A percentile compares a stretch with the other conserved stretches of the same genome.
Evolutionary conservation across 2,888 invertebrate genomes (phyloP).

Genomic region (Rotaria macrura): DNA sequence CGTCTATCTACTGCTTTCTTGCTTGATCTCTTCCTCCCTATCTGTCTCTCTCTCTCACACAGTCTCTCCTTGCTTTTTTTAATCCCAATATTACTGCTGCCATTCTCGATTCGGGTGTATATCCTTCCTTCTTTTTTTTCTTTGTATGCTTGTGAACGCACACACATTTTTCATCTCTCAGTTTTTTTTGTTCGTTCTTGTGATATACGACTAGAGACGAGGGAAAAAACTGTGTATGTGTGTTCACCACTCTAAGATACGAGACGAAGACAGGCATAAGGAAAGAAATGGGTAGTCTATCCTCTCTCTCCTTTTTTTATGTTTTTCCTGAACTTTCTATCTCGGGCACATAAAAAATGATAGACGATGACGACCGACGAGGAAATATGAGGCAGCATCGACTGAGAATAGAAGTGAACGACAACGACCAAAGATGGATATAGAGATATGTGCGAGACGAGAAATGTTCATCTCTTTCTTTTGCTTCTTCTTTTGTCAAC

Average conservation of each 20-base stretch:
- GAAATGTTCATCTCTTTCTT: conserved; percentile 3
- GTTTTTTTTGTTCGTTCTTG: not conserved
- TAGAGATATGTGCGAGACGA: conserved; percentile 3
- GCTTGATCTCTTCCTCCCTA: not conserved
- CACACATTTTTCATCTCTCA: not conserved
- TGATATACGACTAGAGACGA: not conserved
- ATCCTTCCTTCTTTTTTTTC: not conserved
- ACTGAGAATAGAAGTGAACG: not conserved
- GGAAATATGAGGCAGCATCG: conserved; percentile 1
- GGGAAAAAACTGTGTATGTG: not conserved
- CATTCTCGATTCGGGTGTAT: conserved; percentile 8
- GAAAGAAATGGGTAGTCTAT: conserved; percentile 14
- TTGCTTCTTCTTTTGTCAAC: conserved; percentile 10
- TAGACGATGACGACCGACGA: conserved; percentile 7
- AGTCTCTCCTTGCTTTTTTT: not conserved
- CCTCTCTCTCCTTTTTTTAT: not conserved
- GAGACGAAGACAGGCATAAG: not conserved
- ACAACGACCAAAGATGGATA: not conserved
- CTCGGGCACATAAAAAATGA: not conserved
- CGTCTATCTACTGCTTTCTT: not conserved
- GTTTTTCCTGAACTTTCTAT: conserved; percentile 4
- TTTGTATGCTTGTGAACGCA: not conserved
- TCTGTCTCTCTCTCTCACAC: not conserved
- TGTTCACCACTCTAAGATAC: not conserved
- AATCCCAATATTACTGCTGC: conserved; percentile 1